Base-by-base conservation (phyloP, 1,140 invertebrate genomes). In the Hermetia illucens region DNA sequence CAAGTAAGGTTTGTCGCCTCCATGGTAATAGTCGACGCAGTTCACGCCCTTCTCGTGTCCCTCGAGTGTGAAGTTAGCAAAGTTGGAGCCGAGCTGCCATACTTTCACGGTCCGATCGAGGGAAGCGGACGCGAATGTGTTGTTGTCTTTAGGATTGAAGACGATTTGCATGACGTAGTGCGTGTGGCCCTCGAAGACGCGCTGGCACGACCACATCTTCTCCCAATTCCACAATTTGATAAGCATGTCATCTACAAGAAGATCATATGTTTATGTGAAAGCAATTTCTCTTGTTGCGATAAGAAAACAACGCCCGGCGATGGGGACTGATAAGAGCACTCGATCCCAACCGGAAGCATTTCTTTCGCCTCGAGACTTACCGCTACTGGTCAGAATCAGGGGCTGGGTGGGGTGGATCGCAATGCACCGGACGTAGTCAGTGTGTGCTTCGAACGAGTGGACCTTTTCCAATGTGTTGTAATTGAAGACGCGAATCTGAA, bases 211-310 rank as follows among this genome's bases (percentile, higher is more conserved):
- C 91, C 94, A 99, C 49, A 85, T 75, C 55, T 97, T 95, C 19
- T 99, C 95, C 95, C 95, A 99, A 62, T 99, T 98, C 96, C 96
- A 99, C 19, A 99, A 61, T 65, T 99, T 99, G 34, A 99, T 98
- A 18, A 90, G 65, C 85, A 98, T 93, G 57, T 99, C 96, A 76
- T 99, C 55, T 58, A n/a, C 15, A 41, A 18, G 27, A 20, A 19
- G 25, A 18, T 32, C 32, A 92, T 92, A 61, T 27, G 24, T n/a
- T 27, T 27, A 8, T 9, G n/a, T 27, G 8, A n/a, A 27, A 8
- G 8, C 24, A 27, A 27, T 9, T 27, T 29, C 27, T 29, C 27
- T n/a, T n/a, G n/a, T n/a, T n/a, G n/a, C n/a, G n/a, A n/a, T n/a
- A n/a, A n/a, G n/a, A n/a, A n/a, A n/a, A n/a, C n/a, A n/a, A n/a